These are phyloP conservation scores for Philhelius pedissequus DNA, from an alignment of 2,888 invertebrate species.

Conservation along the genomic window DNA sequence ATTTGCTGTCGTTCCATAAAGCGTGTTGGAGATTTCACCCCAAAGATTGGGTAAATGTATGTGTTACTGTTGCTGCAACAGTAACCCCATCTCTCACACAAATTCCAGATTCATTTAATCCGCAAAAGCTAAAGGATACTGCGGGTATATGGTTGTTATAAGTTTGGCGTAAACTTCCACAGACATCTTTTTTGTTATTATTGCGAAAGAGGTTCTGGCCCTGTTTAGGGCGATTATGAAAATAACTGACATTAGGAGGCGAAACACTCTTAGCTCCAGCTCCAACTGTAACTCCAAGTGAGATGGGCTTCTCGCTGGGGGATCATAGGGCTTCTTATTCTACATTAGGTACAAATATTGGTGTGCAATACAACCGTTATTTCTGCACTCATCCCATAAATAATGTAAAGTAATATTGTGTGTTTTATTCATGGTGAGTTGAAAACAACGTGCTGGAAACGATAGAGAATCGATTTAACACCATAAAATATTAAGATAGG, in stretches of 20 bases:
- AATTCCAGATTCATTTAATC: constrained; percentile 46
- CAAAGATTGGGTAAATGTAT: constrained; percentile 12
- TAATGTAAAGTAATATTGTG: constrained; percentile 64
- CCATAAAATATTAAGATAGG: constrained; percentile 47
- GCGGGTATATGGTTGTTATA: not conserved
- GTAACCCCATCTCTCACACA: not conserved
- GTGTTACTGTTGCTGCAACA: constrained; percentile 21
- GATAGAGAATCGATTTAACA: constrained; percentile 67
- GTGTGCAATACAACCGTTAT: constrained; percentile 24
- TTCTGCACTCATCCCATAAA: constrained; percentile 46
- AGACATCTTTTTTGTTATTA: constrained; percentile 26
- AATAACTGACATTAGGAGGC: constrained; percentile 44
- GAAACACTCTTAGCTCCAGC: not conserved
- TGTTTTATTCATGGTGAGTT: constrained; percentile 61
- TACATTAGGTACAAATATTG: constrained; percentile 32
- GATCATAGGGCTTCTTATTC: constrained; percentile 31
- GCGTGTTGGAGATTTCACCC: constrained; percentile 9
- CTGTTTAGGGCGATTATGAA: constrained; percentile 13
- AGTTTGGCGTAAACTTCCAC: constrained; percentile 21
- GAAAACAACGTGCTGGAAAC: constrained; percentile 59
- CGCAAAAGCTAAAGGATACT: constrained; percentile 28
- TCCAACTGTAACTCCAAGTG: not conserved
- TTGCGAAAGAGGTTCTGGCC: not conserved
- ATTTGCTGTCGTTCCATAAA: constrained; percentile 42
- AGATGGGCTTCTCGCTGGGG: not conserved